Evolutionary conservation across 2,888 invertebrate genomes (phyloP).

Genomic region (Synanthedon vespiformis): DNA sequence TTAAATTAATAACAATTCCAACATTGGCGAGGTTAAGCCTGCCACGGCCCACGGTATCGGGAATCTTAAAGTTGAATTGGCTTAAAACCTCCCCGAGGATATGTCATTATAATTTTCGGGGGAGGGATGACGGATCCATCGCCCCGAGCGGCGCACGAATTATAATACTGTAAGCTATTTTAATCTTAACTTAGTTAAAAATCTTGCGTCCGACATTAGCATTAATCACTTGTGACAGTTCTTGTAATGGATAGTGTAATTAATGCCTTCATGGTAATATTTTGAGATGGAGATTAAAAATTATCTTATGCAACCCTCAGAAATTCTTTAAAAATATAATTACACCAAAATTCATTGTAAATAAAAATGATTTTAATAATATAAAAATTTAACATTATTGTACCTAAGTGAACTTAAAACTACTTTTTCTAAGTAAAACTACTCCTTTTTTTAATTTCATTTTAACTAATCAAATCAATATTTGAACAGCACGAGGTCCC

Average conservation of each 20-base stretch:
- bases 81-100: constrained; percentile 63
- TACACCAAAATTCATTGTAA: too few species aligned
- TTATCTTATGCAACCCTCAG: not conserved
- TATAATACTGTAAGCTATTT: constrained; percentile 67
- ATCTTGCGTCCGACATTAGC: constrained; percentile 65
- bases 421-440: too few species aligned
- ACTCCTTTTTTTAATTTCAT: too few species aligned
- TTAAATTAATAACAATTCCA: not conserved
- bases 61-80: constrained; percentile 56
- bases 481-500: too few species aligned
- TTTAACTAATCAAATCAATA: too few species aligned
- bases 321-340: too few species aligned
- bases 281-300: not conserved
- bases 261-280: constrained; percentile 19
- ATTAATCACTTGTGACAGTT: constrained; percentile 67
- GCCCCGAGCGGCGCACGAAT: constrained; percentile 46
- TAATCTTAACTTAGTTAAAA: constrained; percentile 71
- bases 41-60: constrained; percentile 36
- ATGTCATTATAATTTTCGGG: constrained; percentile 66
- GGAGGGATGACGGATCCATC: constrained; percentile 65
- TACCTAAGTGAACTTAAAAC: too few species aligned
- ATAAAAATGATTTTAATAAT: too few species aligned
- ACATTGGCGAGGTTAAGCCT: not conserved
- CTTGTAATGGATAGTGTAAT: constrained; percentile 61
- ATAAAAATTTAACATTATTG: too few species aligned